A percentile compares a stretch with the other conserved stretches of the same genome.
phyloP scores from a whole-genome alignment of 2,797 vertebrate species.

The Vultur gryphus region DNA sequence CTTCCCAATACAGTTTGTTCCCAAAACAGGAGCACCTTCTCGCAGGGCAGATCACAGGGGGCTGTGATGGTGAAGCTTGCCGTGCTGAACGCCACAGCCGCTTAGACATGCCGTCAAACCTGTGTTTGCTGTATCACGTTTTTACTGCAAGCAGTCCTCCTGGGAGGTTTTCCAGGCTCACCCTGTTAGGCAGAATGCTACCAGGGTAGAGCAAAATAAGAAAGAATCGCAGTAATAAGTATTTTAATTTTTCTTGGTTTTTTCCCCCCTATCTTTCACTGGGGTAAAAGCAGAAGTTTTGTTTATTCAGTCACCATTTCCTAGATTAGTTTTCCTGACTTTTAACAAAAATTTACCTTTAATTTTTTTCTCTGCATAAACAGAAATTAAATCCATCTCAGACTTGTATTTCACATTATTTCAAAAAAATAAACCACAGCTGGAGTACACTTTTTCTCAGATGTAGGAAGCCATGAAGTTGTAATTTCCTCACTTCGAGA shows the following conservation, averaged over 20 bases:
- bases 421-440: neutral
- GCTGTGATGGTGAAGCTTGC: neutral
- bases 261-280: neutral
- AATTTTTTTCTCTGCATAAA: neutral
- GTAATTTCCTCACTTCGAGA: neutral
- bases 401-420: neutral
- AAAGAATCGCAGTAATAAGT: neutral
- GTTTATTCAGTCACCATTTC: neutral
- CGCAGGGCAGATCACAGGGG: neutral
- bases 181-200: neutral
- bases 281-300: neutral
- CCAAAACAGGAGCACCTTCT: neutral
- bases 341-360: neutral
- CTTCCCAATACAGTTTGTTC: neutral
- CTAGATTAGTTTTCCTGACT: neutral
- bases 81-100: rapidly evolving
- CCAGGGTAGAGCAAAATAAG: neutral
- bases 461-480: neutral
- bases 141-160: neutral
- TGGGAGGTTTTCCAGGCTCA: neutral
- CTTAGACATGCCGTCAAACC: neutral
- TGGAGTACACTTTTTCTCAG: neutral
- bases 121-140: neutral
- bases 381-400: neutral
- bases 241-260: neutral